A percentile compares a stretch with the other conserved stretches of the same genome.
Conservation (phyloP, 35 echinoderm and acorn worm genomes). For the Anneissia japonica region DNA sequence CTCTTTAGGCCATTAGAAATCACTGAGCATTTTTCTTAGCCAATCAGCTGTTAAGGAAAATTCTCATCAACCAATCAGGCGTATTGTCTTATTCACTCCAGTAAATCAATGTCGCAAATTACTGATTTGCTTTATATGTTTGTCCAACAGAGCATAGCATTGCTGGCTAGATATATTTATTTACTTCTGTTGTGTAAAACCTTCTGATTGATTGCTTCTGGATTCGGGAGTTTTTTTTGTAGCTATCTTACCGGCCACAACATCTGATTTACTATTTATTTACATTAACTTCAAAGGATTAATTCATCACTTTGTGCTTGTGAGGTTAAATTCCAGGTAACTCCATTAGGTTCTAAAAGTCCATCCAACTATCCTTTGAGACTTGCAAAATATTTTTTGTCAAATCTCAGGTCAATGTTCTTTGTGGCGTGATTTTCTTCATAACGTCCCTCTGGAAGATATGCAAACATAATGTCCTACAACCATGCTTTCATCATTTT, state of each 20-base stretch:
- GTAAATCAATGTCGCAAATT: neutral
- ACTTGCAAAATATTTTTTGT: too few relatives aligned
- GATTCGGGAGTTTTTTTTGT: neutral
- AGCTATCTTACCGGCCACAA: neutral
- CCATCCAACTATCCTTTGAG: too few relatives aligned
- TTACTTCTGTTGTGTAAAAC: neutral
- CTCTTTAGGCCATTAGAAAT: neutral
- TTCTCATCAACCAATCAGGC: neutral
- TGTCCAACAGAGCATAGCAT: neutral
- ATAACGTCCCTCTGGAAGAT: too few relatives aligned
- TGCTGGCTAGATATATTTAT: neutral
- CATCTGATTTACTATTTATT: neutral
- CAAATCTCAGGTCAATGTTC: too few relatives aligned
- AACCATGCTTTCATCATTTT: too few relatives aligned
- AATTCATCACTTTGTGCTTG: neutral
- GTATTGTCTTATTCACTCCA: neutral
- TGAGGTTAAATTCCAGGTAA: neutral
- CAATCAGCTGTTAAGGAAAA: neutral
- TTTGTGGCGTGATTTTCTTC: too few relatives aligned
- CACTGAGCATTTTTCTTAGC: neutral
- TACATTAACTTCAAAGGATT: neutral
- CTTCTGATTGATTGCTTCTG: neutral
- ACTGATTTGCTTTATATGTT: neutral
- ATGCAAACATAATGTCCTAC: too few relatives aligned
- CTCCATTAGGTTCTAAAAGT: too few relatives aligned